These are phyloP conservation scores for Neodiprion fabricii DNA, from an alignment of 1,140 invertebrate species.

Conservation along the genomic window DNA sequence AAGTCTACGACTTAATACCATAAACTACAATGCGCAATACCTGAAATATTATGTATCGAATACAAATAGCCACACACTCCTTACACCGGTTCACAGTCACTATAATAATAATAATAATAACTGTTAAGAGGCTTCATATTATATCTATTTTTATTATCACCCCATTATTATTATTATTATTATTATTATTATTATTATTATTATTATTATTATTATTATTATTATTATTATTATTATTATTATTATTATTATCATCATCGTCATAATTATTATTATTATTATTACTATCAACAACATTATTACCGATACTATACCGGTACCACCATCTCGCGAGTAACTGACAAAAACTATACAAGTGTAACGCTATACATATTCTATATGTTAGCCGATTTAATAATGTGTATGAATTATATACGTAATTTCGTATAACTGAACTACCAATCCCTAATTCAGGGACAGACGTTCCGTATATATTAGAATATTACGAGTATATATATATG, in stretches of 20 bases:
- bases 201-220: neutral
- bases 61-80: neutral
- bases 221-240: too few species aligned
- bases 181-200: constrained; percentile 1
- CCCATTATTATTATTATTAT: neutral
- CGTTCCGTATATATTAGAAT: constrained; percentile 19
- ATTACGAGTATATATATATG: constrained; percentile 23
- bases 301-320: neutral
- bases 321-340: neutral
- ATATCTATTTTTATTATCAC: constrained; percentile 6
- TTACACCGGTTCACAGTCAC: constrained; percentile 27
- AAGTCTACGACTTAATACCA: too few species aligned
- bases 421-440: constrained; percentile 6
- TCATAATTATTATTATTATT: too few species aligned
- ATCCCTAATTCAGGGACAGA: constrained; percentile 21
- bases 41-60: too few species aligned
- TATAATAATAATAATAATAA: constrained; percentile 12
- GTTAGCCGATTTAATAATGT: neutral
- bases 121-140: constrained; percentile 4
- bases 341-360: neutral
- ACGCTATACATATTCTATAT: neutral
- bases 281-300: too few species aligned
- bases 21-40: too few species aligned
- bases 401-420: neutral
- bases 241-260: too few species aligned